phyloP scores from a whole-genome alignment of 1,140 invertebrate species.

The Apis dorsata region DNA sequence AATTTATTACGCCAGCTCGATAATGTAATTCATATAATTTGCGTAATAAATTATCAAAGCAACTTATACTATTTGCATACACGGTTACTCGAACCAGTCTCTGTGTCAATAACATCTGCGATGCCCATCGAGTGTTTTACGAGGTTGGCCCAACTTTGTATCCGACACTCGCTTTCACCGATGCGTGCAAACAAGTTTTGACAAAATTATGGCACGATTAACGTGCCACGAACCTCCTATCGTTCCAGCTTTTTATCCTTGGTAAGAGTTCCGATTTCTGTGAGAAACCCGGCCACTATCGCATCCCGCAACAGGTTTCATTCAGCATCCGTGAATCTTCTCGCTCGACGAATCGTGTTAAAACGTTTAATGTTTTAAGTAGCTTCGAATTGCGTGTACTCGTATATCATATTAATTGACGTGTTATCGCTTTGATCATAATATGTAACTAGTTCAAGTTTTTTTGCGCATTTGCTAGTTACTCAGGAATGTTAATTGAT shows the following conservation, averaged over 20 bases:
- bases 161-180: constrained; percentile 24
- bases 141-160: constrained; percentile 27
- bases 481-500: background rate
- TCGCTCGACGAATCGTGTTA: background rate
- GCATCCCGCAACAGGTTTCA: background rate
- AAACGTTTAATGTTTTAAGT: background rate
- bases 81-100: constrained; percentile 16
- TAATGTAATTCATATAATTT: constrained; percentile 51
- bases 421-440: background rate
- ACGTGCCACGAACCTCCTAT: background rate
- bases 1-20: constrained; percentile 28
- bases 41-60: constrained; percentile 42
- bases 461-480: background rate
- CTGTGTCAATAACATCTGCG: constrained; percentile 29
- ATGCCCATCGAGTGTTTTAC: constrained; percentile 19
- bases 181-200: constrained; percentile 19
- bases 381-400: background rate
- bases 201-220: constrained; percentile 37
- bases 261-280: background rate
- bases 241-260: background rate
- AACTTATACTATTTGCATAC: constrained; percentile 50
- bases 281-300: background rate
- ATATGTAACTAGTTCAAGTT: background rate
- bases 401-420: background rate
- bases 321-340: background rate